phyloP scores from a whole-genome alignment of 1,140 invertebrate species.

The Uloborus diversus region DNA sequence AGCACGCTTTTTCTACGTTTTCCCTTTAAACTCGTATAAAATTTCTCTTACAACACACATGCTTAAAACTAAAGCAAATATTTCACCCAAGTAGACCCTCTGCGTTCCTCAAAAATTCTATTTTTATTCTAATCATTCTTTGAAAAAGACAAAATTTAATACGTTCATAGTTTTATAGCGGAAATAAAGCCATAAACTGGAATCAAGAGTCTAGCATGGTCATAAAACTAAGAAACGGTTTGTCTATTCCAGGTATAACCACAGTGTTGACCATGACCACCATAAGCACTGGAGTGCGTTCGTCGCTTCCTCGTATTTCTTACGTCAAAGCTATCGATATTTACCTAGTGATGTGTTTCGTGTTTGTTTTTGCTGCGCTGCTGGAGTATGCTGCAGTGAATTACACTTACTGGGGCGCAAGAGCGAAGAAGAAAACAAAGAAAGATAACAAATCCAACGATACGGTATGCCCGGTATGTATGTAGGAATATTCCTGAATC shows the following conservation, averaged over 20 bases:
- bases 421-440: constrained; percentile 85
- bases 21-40: neutral
- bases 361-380: constrained; percentile 97
- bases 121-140: constrained; percentile 7
- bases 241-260: constrained; percentile 81
- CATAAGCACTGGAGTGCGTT: constrained; percentile 96
- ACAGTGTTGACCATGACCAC: constrained; percentile 99
- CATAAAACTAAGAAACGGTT: neutral
- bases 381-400: constrained; percentile 98
- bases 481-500: neutral
- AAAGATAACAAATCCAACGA: constrained; percentile 53
- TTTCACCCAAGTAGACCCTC: neutral
- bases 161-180: constrained; percentile 19
- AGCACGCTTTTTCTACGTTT: neutral
- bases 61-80: neutral
- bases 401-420: constrained; percentile 97
- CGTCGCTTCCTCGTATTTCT: constrained; percentile 93
- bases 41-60: neutral
- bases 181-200: neutral
- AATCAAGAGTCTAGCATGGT: neutral
- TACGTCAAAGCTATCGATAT: constrained; percentile 99
- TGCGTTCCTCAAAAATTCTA: neutral
- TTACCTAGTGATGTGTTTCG: constrained; percentile 98
- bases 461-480: constrained; percentile 16
- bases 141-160: constrained; percentile 13